Percentiles rank a stretch among this genome's conserved stretches.
Conservation (phyloP, 2,797 vertebrate genomes). For the Sarcophilus harrisii region DNA sequence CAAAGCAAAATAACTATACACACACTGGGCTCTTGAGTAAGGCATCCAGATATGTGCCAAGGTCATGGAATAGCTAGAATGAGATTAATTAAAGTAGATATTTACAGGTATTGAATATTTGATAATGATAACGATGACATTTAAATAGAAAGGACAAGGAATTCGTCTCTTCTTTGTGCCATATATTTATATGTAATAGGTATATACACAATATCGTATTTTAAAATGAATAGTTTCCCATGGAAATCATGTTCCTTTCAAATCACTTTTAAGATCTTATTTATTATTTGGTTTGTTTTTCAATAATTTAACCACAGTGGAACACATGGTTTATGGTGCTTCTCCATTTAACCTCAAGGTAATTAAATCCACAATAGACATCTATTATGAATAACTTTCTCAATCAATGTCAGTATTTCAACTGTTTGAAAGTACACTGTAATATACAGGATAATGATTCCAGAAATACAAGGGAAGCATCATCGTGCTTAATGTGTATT, state of each 20-base stretch:
- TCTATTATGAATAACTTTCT: conserved; percentile 76
- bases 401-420: conserved; percentile 77
- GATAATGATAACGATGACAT: conserved; percentile 71
- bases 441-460: conserved; percentile 74
- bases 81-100: conserved; percentile 73
- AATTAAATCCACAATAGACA: conserved; percentile 74
- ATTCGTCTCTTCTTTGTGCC: conserved; percentile 55
- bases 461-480: conserved; percentile 68
- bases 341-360: conserved; percentile 75
- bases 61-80: conserved; percentile 69
- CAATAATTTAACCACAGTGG: conserved; percentile 71
- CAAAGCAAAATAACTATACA: conserved; percentile 44
- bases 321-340: conserved; percentile 68
- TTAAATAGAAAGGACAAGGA: conserved; percentile 73
- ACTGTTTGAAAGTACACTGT: conserved; percentile 71
- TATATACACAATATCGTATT: conserved; percentile 50
- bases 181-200: conserved; percentile 58
- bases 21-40: conserved; percentile 59
- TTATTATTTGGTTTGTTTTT: conserved; percentile 73
- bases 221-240: conserved; percentile 67
- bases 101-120: conserved; percentile 73
- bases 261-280: conserved; percentile 57
- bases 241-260: conserved; percentile 54
- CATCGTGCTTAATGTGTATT: conserved; percentile 74
- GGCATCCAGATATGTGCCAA: conserved; percentile 59